Base-by-base conservation (phyloP, 2,888 invertebrate genomes). In the Ceratothoa steindachneri region DNA sequence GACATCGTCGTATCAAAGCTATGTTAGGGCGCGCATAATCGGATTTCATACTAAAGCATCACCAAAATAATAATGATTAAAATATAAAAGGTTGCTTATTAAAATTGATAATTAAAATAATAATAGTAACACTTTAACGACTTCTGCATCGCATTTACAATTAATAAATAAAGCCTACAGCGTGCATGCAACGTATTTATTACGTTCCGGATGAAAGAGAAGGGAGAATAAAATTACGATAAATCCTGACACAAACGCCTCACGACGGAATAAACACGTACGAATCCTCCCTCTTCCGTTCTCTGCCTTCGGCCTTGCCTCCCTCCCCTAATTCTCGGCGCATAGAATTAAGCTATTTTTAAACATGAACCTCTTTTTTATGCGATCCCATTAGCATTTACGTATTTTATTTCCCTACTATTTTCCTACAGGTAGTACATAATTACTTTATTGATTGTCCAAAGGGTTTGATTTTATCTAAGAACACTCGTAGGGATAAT, bases 131-230 rank as follows among this genome's bases (percentile, higher is more conserved):
- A 41, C 41, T 41, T 41, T 41, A 41, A 41, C 41, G 41, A 41
- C 7, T 9, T 41, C 60, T 60, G n/a, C 12, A 60, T 24, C 60
- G 27, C 24, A 60, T 60, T 60, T 60, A 60, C 60, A 60, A 4
- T 60, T 60, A 60, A 60, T 60, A 60, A 60, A 60, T 60, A 60
- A 60, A 24, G 60, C 24, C 12, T 24, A 60, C 60, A 24, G 22
- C 24, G 19, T 24, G 60, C 27, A 24, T 60, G 60, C 12, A 51
- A 24, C 9, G 1, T 60, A 60, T 60, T 60, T 60, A 60, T 60
- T n/a, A 24, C 60, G 60, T 60, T 60, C 24, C 27, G 60, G 60
- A 60, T 60, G 60, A 60, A 60, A 60, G 60, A 15, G 24, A 60
- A 60, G 60, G 60, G 55, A 24, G 60, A 60, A 60, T 60, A 24